Evolutionary conservation across 2,797 vertebrate genomes (phyloP), one percentile per base, ranked within the genome.

Genomic region (Tangara arthus): DNA sequence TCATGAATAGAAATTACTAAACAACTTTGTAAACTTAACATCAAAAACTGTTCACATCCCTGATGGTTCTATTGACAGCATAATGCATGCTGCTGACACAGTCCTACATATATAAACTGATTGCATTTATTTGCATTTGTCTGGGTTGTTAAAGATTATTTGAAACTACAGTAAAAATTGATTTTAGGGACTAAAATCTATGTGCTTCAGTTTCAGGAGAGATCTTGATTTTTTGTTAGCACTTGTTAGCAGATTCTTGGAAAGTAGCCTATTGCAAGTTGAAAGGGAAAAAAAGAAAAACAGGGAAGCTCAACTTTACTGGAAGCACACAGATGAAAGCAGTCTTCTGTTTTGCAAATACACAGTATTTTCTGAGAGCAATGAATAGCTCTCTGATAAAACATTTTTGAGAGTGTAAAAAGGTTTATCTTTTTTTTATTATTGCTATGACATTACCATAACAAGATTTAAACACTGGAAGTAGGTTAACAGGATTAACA

Each of bases 401-500:
- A 76, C 17, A 57, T 66, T 90, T 91, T 50, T 70, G 53, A 80
- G 53, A 84, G 78, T 69, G 68, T 4, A 90, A 65, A 85, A 95
- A 82, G 5, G 28, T 57, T 88, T 80, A 15, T 63, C 6, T 18
- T 39, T 18, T 37, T 28, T 49, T 73, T 49, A 70, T 82, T 70
- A 71, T 86, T 93, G 28, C 63, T 72, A 17, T 96, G 79, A 92
- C 56, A 88, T 96, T 96, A 94, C 82, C 75, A 75, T 78, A 95
- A 94, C 84, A 96, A 85, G 70, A 41, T 91, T 88, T 42, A 71
- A 80, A 72, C 34, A 60, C 50, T 91, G 52, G 37, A 94, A 94
- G 69, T 69, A 83, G 37, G 70, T 82, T 95, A 96, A 96, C 53
- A 91, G 77, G 87, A 95, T 96, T 95, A 96, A 85, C 89, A 73